A percentile compares a stretch with the other conserved stretches of the same genome.
phyloP scores from a whole-genome alignment of 2,113 vertebrate genomes.

The Isurus oxyrinchus region DNA sequence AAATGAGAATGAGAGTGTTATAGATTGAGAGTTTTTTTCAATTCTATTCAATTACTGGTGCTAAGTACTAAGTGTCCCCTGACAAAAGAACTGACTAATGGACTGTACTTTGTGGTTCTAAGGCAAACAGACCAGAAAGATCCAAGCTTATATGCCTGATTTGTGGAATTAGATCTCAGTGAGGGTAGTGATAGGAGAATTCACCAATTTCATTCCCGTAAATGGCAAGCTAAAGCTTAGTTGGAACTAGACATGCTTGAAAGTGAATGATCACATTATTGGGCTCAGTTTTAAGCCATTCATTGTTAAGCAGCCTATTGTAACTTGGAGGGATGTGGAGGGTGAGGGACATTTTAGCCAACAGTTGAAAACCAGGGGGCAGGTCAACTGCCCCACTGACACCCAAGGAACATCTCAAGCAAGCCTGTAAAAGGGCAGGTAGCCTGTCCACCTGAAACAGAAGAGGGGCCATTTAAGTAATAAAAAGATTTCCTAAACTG shows the following conservation, averaged over 20 bases:
- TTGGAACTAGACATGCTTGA: background rate
- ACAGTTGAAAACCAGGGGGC: background rate
- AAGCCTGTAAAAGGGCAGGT: background rate
- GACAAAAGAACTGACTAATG: background rate
- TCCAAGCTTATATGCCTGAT: background rate
- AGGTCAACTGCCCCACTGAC: background rate
- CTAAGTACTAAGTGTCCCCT: background rate
- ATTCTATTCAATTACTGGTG: slow-evolving; percentile 1
- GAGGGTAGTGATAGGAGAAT: background rate
- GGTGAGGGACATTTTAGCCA: background rate
- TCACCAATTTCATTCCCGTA: background rate
- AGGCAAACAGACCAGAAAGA: background rate
- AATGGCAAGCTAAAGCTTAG: too few relatives aligned
- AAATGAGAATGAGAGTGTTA: too few relatives aligned
- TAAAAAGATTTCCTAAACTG: too few relatives aligned
- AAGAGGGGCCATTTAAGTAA: too few relatives aligned
- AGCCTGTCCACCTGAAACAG: too few relatives aligned
- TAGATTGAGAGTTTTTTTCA: background rate
- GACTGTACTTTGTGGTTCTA: background rate
- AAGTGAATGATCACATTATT: background rate
- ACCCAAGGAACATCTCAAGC: background rate
- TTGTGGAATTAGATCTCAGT: background rate
- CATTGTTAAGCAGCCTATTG: background rate
- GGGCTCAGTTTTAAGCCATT: background rate
- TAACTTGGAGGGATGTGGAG: background rate